Evolutionary conservation across 2,797 vertebrate genomes (phyloP).

Genomic region (Micrastur ruficollis): DNA sequence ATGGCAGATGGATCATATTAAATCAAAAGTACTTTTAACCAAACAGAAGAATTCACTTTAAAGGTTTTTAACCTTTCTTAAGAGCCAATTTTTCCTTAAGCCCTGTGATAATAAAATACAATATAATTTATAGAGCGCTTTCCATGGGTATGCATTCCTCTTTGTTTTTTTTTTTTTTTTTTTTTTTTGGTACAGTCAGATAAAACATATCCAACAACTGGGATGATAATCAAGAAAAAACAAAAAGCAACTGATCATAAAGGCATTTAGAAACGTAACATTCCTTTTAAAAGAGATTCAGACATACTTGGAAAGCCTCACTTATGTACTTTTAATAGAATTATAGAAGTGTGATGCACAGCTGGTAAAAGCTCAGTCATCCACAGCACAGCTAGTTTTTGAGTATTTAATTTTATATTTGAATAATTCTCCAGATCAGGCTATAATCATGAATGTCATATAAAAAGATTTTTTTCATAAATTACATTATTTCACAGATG

Average conservation of each 20-base stretch:
- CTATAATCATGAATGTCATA: slow-evolving; percentile 82
- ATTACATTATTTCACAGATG: slow-evolving; percentile 81
- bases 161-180: not conserved
- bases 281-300: slow-evolving; percentile 44
- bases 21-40: slow-evolving; percentile 65
- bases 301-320: slow-evolving; percentile 51
- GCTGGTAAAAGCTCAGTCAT: slow-evolving; percentile 73
- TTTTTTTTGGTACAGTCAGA: slow-evolving; percentile 18
- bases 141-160: slow-evolving; percentile 17
- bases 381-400: slow-evolving; percentile 72
- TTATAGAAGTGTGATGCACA: slow-evolving; percentile 71
- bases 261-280: slow-evolving; percentile 47
- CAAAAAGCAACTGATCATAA: slow-evolving; percentile 50
- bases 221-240: slow-evolving; percentile 56
- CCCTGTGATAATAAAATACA: slow-evolving; percentile 61
- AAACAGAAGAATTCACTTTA: slow-evolving; percentile 74
- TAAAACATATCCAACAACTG: slow-evolving; percentile 36
- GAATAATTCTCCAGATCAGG: slow-evolving; percentile 80
- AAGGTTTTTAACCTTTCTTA: slow-evolving; percentile 72
- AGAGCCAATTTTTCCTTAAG: slow-evolving; percentile 67
- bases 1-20: slow-evolving; percentile 57
- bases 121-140: slow-evolving; percentile 49
- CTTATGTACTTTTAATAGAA: slow-evolving; percentile 71
- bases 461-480: slow-evolving; percentile 73
- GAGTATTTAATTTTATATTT: slow-evolving; percentile 81